Evolutionary conservation across 2,113 vertebrate species (phyloP), one percentile per base, ranked within the genome.

Genomic region (Aviceda subcristata): DNA sequence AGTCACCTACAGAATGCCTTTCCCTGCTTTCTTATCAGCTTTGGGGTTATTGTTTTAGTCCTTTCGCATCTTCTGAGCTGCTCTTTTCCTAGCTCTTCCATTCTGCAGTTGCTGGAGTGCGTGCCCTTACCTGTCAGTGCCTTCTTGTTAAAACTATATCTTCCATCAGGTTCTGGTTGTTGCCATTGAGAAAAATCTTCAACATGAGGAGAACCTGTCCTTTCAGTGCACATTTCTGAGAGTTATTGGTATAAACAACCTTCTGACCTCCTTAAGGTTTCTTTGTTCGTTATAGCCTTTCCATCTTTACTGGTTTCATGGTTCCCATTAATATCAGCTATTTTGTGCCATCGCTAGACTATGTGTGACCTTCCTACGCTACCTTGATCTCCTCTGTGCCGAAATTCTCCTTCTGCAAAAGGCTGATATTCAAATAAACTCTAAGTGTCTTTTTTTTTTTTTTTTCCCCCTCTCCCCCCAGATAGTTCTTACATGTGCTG

Each of bases 401-500:
- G 32, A 90, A 68, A 68, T 46, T 48, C 23, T 55, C 55, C 60
- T 78, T 85, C 69, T 84, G 60, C 60, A 69, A 34, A 60, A 76
- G 24, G 20, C 26, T 41, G n/a, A 30, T 79, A 67, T 32, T 57
- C 59, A 84, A 64, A 84, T 68, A 64, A 68, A 19, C 3, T 2
- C 8, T 46, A 48, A n/a, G n/a, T n/a, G n/a, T n/a, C n/a, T n/a
- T n/a, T n/a, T n/a, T n/a, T n/a, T n/a, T n/a, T n/a, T n/a, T n/a
- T n/a, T n/a, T n/a, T n/a, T n/a, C n/a, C n/a, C n/a, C n/a, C n/a
- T n/a, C n/a, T n/a, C n/a, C n/a, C n/a, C n/a, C n/a, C n/a, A n/a
- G n/a, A n/a, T n/a, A n/a, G n/a, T n/a, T n/a, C n/a, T n/a, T n/a
- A 50, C 6, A 10, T 0, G 0, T 46, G 38, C 20, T 38, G 19